phyloP scores from a whole-genome alignment of 2,797 vertebrate genomes.

The Phataginus tetradactyla region DNA sequence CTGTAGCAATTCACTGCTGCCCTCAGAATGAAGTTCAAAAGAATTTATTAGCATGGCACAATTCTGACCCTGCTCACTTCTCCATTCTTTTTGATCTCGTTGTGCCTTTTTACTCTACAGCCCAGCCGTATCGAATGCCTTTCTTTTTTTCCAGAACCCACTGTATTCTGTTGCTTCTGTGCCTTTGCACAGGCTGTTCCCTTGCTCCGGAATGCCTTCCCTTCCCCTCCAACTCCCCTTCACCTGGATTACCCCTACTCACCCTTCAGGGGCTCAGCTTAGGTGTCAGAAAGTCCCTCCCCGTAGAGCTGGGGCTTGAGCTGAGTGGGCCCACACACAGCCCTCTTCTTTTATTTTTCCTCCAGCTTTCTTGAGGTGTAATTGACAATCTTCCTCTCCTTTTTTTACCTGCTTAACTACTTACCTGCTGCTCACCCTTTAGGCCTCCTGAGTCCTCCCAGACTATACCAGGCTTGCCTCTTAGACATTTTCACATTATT shows the following conservation, averaged over 20 bases:
- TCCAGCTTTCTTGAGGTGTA: background rate
- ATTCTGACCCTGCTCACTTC: background rate
- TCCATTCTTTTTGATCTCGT: background rate
- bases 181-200: background rate
- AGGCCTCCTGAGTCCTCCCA: background rate
- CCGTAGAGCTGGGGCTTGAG: background rate
- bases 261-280: background rate
- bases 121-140: background rate
- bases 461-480: background rate
- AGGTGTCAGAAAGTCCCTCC: background rate
- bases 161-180: background rate
- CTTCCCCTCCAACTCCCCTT: background rate
- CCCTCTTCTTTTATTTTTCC: background rate
- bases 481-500: conserved; percentile 22
- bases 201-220: background rate
- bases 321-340: background rate
- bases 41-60: background rate
- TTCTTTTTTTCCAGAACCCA: background rate
- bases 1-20: background rate
- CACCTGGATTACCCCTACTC: background rate
- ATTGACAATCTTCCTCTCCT: background rate
- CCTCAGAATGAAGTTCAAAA: conserved; percentile 8
- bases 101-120: background rate
- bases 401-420: background rate
- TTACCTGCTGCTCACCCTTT: background rate